A percentile compares a stretch with the other conserved stretches of the same genome.
These are phyloP conservation scores for Heliconius nattereri DNA, from an alignment of 1,140 invertebrate species.

Conservation along the genomic window DNA sequence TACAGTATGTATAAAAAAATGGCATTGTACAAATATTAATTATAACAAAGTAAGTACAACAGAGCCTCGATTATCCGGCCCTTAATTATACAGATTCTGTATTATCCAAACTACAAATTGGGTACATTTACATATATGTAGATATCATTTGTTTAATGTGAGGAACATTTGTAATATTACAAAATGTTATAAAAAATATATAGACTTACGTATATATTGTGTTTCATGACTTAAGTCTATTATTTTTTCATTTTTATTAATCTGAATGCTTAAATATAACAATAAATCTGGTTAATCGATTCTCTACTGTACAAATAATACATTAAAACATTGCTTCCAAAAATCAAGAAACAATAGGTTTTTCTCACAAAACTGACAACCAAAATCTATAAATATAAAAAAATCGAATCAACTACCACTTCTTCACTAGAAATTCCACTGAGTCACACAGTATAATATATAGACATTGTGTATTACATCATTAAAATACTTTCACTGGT, in stretches of 20 bases:
- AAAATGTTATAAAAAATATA: no score
- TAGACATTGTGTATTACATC: slow-evolving; percentile 35
- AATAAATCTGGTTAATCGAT: no score
- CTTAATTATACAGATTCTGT: no score
- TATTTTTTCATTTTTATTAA: no score
- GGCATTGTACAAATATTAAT: not conserved
- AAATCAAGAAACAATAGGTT: not conserved
- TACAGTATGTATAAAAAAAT: not conserved
- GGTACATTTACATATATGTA: no score
- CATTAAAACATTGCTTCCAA: not conserved
- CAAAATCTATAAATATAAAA: not conserved
- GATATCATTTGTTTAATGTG: no score
- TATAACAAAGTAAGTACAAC: not conserved
- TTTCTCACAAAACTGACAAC: not conserved
- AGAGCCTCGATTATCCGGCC: no score
- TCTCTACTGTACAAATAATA: not conserved
- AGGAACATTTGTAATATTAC: no score
- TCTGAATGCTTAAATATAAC: no score
- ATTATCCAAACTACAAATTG: no score
- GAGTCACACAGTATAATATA: not conserved
- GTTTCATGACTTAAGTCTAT: no score
- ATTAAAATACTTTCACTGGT: slow-evolving; percentile 63
- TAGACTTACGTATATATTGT: no score
- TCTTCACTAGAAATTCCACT: not conserved
- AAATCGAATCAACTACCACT: not conserved